phyloP scores from a whole-genome alignment of 2,797 vertebrate genomes.

The Scolopax bukidnonensis region DNA sequence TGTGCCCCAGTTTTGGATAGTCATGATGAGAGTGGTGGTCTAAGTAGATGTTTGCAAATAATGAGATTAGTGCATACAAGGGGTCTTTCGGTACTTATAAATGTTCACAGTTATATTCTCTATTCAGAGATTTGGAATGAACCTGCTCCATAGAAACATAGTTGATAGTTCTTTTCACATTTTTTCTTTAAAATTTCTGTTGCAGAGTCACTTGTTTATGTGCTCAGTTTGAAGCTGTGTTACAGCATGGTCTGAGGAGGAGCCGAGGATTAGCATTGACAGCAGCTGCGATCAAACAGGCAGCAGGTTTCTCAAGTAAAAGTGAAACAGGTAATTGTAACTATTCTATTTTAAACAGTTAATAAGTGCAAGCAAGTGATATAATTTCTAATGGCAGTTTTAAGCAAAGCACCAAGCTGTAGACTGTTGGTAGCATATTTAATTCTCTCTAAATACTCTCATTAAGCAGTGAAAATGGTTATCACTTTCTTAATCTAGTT shows the following conservation, averaged over 20 bases:
- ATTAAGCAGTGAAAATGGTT: neutral
- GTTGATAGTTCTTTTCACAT: neutral
- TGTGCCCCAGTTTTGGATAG: neutral
- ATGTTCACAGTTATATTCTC: neutral
- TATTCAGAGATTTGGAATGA: neutral
- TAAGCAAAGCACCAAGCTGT: neutral
- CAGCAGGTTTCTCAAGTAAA: constrained; percentile 92
- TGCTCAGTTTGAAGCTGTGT: constrained; percentile 94
- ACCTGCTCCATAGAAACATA: neutral
- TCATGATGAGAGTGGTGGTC: neutral
- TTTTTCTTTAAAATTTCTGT: constrained; percentile 13
- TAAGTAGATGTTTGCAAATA: neutral
- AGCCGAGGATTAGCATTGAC: constrained; percentile 92
- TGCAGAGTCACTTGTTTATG: constrained; percentile 96
- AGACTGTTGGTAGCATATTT: neutral
- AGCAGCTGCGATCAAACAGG: constrained; percentile 94
- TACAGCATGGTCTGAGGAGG: constrained; percentile 95
- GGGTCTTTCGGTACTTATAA: neutral
- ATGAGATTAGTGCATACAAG: neutral
- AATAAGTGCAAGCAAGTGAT: neutral
- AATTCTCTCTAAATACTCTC: neutral
- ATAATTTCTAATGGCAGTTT: neutral
- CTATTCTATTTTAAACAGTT: neutral
- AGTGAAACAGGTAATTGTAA: constrained; percentile 86
- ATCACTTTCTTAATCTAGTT: neutral